Evolutionary conservation across 2,113 vertebrate species (phyloP), one percentile per base, ranked within the genome.

Genomic region (Sinocyclocheilus maitianheensis): DNA sequence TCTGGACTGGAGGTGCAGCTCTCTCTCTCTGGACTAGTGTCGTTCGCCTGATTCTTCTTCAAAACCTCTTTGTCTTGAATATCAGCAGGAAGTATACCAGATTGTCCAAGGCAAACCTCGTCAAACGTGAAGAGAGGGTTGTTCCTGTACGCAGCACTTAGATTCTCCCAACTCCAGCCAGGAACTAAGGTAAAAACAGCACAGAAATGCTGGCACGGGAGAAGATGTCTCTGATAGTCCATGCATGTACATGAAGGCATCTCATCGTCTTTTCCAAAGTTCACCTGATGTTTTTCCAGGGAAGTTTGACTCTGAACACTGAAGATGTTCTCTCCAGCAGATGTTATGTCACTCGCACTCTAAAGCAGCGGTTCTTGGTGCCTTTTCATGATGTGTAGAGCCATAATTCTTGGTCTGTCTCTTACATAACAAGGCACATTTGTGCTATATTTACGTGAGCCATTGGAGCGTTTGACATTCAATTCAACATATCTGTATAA

Each of bases 211-310:
- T 46, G 34, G 40, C 40, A 75, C 12, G 72, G 72, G 9, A 75
- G 72, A 75, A 75, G 37, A 75, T 48, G 37, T 48, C 43, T 75
- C 72, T 2, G 5, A 22, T 22, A 48, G 37, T 74, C 71, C 37
- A 46, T 74, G 71, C 71, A 46, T n/a, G 20, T 74, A 74, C 71
- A 74, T n/a, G 71, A 74, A 43, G 71, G 71, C 71, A 74, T 46
- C 40, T 74, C 18, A 3, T 48, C 22, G n/a, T 22, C 43, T 14
- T n/a, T 75, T 48, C 43, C 72, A 24, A 75, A 75, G 43, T 75
- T 75, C n/a, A 75, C 40, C 43, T 46, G 72, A 48, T 48, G 72
- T 24, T 48, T 43, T 75, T 75, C 40, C 43, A 24, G 40, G n/a
- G 40, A 75, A 24, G 20, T 74, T 20, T 46, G 34, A n/a, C 13